Percentiles rank a stretch among this genome's conserved stretches.
These are phyloP conservation scores for Drosophila gunungcola DNA, from an alignment of 1,140 invertebrate species.

Conservation along the genomic window DNA sequence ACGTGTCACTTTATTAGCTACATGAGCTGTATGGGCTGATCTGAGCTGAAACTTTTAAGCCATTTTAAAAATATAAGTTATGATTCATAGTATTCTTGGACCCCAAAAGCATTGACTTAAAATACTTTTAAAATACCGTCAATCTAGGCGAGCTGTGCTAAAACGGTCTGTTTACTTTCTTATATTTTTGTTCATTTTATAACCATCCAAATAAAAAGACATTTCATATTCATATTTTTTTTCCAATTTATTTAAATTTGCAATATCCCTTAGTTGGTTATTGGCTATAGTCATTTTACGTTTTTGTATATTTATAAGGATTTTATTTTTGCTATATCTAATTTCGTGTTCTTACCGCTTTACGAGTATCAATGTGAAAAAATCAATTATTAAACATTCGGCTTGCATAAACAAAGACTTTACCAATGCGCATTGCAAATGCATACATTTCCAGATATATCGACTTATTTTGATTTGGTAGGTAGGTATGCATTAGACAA, in stretches of 20 bases:
- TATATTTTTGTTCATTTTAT: background rate
- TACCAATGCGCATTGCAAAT: background rate
- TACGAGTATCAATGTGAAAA: constrained; percentile 58
- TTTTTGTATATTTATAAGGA: constrained; percentile 35
- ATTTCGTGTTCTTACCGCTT: constrained; percentile 30
- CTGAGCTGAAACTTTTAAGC: no score
- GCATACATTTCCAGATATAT: constrained; percentile 6
- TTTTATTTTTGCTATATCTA: constrained; percentile 36
- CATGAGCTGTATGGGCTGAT: no score
- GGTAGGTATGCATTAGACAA: constrained; percentile 17
- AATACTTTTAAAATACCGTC: no score
- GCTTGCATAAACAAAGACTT: constrained; percentile 42
- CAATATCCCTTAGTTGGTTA: constrained; percentile 52
- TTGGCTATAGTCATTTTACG: constrained; percentile 54
- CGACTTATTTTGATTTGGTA: constrained; percentile 9
- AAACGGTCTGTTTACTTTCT: no score
- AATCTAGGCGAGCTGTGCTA: no score
- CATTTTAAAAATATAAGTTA: no score
- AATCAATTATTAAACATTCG: constrained; percentile 72
- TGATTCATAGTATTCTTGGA: no score
- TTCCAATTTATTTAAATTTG: constrained; percentile 56
- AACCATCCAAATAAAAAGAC: background rate
- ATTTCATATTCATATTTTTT: constrained; percentile 13
- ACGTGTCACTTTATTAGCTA: no score
- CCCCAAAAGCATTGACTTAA: no score